phyloP scores from a whole-genome alignment of 1,140 invertebrate genomes.

The Papilio polyxenes region DNA sequence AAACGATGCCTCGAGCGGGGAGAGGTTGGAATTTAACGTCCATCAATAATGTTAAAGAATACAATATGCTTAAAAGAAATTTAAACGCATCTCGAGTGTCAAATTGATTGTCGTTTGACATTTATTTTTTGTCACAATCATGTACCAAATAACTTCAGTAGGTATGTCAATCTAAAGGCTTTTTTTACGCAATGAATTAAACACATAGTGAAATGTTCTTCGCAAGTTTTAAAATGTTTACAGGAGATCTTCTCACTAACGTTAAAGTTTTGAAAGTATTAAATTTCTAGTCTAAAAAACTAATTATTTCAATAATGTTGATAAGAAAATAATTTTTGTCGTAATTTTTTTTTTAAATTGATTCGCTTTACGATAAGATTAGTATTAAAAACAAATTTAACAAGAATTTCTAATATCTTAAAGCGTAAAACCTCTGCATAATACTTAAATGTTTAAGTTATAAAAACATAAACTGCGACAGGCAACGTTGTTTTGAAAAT shows the following conservation, averaged over 20 bases:
- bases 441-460: neutral
- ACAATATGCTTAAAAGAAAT: neutral
- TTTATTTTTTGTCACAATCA: neutral
- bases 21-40: neutral
- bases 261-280: too few species aligned
- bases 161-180: too few species aligned
- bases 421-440: neutral
- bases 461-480: neutral
- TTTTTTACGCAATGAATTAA: too few species aligned
- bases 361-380: too few species aligned
- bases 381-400: too few species aligned
- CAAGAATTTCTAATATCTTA: neutral
- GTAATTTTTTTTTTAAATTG: too few species aligned
- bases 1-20: neutral
- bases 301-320: too few species aligned
- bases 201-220: too few species aligned
- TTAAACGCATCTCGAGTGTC: neutral
- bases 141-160: neutral
- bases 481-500: slow-evolving; percentile 5
- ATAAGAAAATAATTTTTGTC: too few species aligned
- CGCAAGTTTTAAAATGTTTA: too few species aligned
- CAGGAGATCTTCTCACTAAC: too few species aligned
- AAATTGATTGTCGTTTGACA: neutral
- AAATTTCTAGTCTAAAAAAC: too few species aligned
- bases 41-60: neutral